These are phyloP conservation scores for Scrobipalpa costella DNA, from an alignment of 2,888 invertebrate species.

Conservation along the genomic window DNA sequence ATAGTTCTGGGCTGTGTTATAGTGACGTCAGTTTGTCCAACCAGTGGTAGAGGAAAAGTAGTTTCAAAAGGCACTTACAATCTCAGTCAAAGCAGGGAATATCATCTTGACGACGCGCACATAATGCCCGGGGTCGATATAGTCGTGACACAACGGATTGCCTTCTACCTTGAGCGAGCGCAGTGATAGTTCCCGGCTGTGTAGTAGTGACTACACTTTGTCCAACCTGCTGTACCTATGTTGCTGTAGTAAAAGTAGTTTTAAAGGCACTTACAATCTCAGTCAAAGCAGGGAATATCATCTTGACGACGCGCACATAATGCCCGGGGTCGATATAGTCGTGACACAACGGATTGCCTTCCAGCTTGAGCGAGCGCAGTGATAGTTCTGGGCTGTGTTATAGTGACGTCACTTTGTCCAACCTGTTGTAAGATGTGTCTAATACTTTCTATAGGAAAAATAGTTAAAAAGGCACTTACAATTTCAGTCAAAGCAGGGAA, in stretches of 20 bases:
- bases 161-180: constrained; percentile 49
- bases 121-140: constrained; percentile 81
- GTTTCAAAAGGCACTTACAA: constrained; percentile 63
- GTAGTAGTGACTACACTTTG: no score
- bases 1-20: no score
- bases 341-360: constrained; percentile 82
- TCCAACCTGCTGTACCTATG: no score
- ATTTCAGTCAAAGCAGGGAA: constrained; percentile 79
- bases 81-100: constrained; percentile 73
- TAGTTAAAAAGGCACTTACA: constrained; percentile 74
- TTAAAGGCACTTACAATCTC: constrained; percentile 76
- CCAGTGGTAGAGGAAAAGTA: no score
- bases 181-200: no score
- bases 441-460: no score
- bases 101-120: constrained; percentile 75
- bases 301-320: constrained; percentile 80
- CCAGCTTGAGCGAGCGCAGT: no score
- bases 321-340: constrained; percentile 80
- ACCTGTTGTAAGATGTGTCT: no score
- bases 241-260: no score
- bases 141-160: constrained; percentile 86
- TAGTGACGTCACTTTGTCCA: no score
- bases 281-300: constrained; percentile 77
- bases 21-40: no score
- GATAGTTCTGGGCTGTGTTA: no score